phyloP scores from a whole-genome alignment of 1,140 invertebrate genomes.

The Bombus picipes region DNA sequence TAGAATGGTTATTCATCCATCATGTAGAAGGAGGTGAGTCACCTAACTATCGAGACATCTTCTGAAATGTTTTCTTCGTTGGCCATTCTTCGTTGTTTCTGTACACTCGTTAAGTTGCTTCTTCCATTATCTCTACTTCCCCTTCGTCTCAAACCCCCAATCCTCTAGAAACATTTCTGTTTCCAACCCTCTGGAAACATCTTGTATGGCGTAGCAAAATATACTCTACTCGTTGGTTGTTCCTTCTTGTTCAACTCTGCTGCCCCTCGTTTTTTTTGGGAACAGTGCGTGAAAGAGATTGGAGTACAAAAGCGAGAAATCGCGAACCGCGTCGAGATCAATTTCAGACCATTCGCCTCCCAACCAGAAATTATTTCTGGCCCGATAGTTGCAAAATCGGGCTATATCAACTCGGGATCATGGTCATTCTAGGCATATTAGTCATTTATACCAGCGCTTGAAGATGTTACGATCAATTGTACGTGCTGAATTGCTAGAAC shows the following conservation, averaged over 20 bases:
- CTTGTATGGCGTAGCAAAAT: neutral
- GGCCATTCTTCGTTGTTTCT: neutral
- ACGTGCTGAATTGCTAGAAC: neutral
- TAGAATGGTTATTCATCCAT: slow-evolving; percentile 36
- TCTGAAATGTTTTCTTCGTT: neutral
- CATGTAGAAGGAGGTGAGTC: slow-evolving; percentile 3
- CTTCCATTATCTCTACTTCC: neutral
- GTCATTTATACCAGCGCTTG: slow-evolving; percentile 7
- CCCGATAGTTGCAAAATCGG: slow-evolving; percentile 55
- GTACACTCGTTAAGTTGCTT: neutral
- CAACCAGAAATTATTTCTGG: slow-evolving; percentile 43
- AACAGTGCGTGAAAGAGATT: neutral
- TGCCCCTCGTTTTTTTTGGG: neutral
- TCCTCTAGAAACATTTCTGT: neutral
- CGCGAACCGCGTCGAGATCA: neutral
- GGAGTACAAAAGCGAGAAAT: neutral
- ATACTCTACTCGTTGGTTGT: neutral
- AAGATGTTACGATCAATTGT: slow-evolving; percentile 15
- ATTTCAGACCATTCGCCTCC: neutral
- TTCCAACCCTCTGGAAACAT: neutral
- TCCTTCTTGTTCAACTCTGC: neutral
- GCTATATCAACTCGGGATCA: slow-evolving; percentile 50
- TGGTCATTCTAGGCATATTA: slow-evolving; percentile 16
- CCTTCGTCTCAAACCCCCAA: neutral
- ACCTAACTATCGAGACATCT: neutral